Base-by-base conservation (phyloP, 1,140 invertebrate species). In the Trichomalopsis sarcophagae region DNA sequence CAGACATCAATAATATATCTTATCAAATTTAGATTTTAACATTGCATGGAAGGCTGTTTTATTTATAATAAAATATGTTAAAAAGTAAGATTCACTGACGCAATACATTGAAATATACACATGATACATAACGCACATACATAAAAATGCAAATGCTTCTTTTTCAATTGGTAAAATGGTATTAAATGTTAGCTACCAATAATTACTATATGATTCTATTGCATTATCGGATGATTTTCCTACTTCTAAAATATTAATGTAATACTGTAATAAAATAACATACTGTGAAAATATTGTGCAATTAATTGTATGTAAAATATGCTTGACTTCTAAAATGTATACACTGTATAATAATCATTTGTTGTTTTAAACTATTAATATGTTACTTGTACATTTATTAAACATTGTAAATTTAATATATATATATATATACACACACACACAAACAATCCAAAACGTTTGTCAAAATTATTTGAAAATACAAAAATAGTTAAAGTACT, bases 41-140 rank as follows among this genome's bases (percentile, higher is more conserved):
- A 87, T 90, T 91, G 89, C 90, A 91, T 91, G 90, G 5, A 36
- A 86, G 86, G 78, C 88, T 87, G 89, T 86, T 87, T 87, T 88
- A 90, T 88, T 90, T 90, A 84, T 91, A 90, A 88, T 36, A 87
- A 87, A 87, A 89, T 87, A 73, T 88, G 89, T 87, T 82, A 87
- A 89, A 90, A 90, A 90, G 10, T 17, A 83, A 1, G 1, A 7
- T 44, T 7, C 36, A 44, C 5, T 9, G 40, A 10, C 40, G 40
- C 7, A 10, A 10, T 44, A 44, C 40, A 44, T 44, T 44, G 40
- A 10, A 44, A 10, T 10, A 44, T 9, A 44, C 40, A 40, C 40
- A 40, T 40, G 7, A 40, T 40, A 40, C 7, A 40, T 7, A 40
- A 40, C 4, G 10, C 9, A 44, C 6, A 44, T 44, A 10, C 40